phyloP scores from a whole-genome alignment of 35 echinoderm and acorn worm genomes.

The Patiria miniata region DNA sequence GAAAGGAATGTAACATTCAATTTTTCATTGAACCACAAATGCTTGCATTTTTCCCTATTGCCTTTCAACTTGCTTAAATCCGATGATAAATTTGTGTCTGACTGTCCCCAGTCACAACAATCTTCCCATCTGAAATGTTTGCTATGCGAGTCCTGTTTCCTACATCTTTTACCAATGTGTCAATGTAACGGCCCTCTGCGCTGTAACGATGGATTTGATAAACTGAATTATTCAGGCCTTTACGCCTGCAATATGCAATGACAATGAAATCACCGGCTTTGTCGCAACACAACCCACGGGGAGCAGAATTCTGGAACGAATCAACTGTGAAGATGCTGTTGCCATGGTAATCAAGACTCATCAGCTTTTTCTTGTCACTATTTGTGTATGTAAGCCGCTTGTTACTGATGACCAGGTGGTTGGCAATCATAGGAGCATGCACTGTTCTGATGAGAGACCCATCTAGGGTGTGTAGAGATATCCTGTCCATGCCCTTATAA shows the following conservation, averaged over 20 bases:
- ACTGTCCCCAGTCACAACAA: too few relatives aligned
- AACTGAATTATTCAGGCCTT: neutral
- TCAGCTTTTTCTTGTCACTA: neutral
- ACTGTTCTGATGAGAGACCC: conserved; percentile 30
- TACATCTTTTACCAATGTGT: too few relatives aligned
- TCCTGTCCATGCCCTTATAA: conserved; percentile 7
- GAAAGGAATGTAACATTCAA: too few relatives aligned
- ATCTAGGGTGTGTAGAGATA: conserved; percentile 15
- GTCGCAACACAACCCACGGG: neutral
- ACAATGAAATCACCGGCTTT: neutral
- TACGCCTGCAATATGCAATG: too few relatives aligned
- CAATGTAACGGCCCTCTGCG: too few relatives aligned
- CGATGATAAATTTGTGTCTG: too few relatives aligned
- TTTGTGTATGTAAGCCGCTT: conserved; percentile 7
- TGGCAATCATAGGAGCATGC: neutral
- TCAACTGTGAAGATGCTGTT: neutral
- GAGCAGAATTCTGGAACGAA: neutral
- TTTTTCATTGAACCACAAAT: too few relatives aligned
- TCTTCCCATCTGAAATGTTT: too few relatives aligned
- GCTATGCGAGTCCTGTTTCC: too few relatives aligned
- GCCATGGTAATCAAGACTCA: neutral
- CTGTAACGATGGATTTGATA: neutral
- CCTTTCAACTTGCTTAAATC: too few relatives aligned
- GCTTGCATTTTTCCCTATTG: too few relatives aligned
- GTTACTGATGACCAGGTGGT: neutral